Percentiles rank a stretch among this genome's conserved stretches.
These are phyloP conservation scores for Acanthoscelides obtectus DNA, from an alignment of 2,888 invertebrate species.

Conservation along the genomic window DNA sequence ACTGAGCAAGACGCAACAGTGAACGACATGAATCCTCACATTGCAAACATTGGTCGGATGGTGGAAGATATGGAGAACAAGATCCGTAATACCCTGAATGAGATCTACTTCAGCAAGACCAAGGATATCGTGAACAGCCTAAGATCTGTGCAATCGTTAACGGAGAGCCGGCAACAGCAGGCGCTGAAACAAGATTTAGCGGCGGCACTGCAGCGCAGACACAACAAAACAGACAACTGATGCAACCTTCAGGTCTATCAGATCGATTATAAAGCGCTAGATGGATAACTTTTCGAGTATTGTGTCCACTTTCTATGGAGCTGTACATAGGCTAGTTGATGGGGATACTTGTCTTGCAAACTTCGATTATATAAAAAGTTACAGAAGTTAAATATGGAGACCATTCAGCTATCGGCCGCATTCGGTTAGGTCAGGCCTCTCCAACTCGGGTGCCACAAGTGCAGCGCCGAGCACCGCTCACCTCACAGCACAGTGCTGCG, in stretches of 20 bases:
- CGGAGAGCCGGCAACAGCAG: conserved; percentile 78
- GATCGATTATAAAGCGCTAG: conserved; percentile 18
- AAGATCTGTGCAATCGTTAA: conserved; percentile 68
- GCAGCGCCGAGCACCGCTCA: too few relatives aligned
- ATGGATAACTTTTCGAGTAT: neutral
- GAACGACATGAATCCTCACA: conserved; percentile 92
- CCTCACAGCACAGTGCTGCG: too few relatives aligned
- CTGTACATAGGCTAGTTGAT: neutral
- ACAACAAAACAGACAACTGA: conserved; percentile 58
- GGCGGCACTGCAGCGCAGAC: conserved; percentile 75
- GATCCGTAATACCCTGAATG: conserved; percentile 95
- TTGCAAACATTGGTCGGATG: conserved; percentile 97
- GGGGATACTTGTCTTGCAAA: neutral
- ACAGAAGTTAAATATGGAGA: too few relatives aligned
- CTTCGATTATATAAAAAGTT: too few relatives aligned
- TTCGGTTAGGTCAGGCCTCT: too few relatives aligned
- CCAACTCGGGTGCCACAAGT: too few relatives aligned
- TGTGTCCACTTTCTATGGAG: neutral
- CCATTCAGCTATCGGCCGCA: too few relatives aligned
- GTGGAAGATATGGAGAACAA: conserved; percentile 99
- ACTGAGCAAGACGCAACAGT: conserved; percentile 88
- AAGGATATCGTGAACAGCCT: conserved; percentile 96
- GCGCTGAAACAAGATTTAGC: conserved; percentile 84
- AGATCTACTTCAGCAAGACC: conserved; percentile 99
- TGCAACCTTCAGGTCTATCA: conserved; percentile 30